These are phyloP conservation scores for Germaria angustata DNA, from an alignment of 2,888 invertebrate species.

Conservation along the genomic window DNA sequence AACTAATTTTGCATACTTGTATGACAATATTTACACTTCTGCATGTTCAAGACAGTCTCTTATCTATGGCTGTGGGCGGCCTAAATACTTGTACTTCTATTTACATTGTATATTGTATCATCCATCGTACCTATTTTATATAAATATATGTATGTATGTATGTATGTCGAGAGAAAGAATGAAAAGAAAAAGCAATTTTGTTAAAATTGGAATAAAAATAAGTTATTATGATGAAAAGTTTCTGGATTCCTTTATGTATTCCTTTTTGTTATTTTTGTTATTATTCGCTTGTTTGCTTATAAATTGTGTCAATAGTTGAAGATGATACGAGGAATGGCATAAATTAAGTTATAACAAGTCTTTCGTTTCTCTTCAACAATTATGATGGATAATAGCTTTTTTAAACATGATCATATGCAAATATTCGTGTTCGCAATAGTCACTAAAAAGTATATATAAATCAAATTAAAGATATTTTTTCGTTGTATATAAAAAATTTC, in stretches of 20 bases:
- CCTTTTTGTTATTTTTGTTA: not conserved
- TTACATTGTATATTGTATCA: slow-evolving; percentile 26
- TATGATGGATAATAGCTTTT: not conserved
- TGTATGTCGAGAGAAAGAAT: slow-evolving; percentile 29
- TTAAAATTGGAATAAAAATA: slow-evolving; percentile 42
- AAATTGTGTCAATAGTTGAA: slow-evolving; percentile 63
- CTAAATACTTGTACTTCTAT: slow-evolving; percentile 12
- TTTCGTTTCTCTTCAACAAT: slow-evolving; percentile 16
- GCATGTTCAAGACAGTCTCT: slow-evolving; percentile 61
- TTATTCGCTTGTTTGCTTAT: slow-evolving; percentile 31
- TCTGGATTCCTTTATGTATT: slow-evolving; percentile 4
- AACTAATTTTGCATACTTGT: slow-evolving; percentile 68
- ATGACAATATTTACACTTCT: slow-evolving; percentile 66
- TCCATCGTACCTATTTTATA: slow-evolving; percentile 29
- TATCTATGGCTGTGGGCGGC: slow-evolving; percentile 59
- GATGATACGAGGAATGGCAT: slow-evolving; percentile 55
- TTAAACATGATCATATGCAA: not conserved
- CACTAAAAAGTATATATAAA: no score
- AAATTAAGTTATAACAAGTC: slow-evolving; percentile 57
- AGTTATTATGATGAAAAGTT: slow-evolving; percentile 52
- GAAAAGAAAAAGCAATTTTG: slow-evolving; percentile 31
- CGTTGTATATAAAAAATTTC: no score
- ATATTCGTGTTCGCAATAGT: no score
- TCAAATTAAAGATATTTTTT: no score
- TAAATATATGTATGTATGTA: slow-evolving; percentile 30